Evolutionary conservation across 2,113 vertebrate species (phyloP).

Genomic region (Hypanus sabinus): DNA sequence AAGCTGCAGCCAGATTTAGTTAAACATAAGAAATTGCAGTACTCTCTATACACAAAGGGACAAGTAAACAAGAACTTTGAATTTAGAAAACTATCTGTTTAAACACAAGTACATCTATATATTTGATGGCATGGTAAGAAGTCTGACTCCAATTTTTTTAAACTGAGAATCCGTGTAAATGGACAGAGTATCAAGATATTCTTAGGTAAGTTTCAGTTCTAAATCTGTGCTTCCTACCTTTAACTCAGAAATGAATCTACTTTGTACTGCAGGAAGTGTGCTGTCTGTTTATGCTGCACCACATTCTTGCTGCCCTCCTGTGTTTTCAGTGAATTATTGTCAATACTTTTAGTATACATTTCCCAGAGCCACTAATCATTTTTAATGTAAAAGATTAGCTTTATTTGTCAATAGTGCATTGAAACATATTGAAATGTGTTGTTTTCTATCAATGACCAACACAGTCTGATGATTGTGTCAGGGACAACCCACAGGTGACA

Average conservation of each 20-base stretch:
- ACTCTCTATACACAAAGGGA: not conserved
- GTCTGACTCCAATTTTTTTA: not conserved
- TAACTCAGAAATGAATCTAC: not conserved
- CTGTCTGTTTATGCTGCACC: slow-evolving; percentile 10
- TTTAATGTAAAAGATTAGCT: too few species aligned
- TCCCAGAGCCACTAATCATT: not conserved
- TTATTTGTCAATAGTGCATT: too few species aligned
- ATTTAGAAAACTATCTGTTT: not conserved
- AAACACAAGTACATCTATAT: not conserved
- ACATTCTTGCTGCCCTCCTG: slow-evolving; percentile 30
- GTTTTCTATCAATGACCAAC: too few species aligned
- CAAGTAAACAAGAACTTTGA: not conserved
- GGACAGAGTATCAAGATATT: not conserved
- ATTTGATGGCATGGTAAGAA: not conserved
- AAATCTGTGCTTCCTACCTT: not conserved
- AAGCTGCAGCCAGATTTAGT: not conserved
- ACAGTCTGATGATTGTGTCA: too few species aligned
- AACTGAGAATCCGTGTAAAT: not conserved
- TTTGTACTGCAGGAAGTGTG: not conserved
- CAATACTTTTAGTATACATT: not conserved
- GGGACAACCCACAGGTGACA: too few species aligned
- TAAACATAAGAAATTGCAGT: not conserved
- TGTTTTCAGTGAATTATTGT: slow-evolving; percentile 30
- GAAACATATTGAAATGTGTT: too few species aligned
- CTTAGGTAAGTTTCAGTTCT: not conserved